A percentile compares a stretch with the other conserved stretches of the same genome.
Conservation (phyloP, 2,888 invertebrate species). For the Scaptodrosophila latifasciaeformis region DNA sequence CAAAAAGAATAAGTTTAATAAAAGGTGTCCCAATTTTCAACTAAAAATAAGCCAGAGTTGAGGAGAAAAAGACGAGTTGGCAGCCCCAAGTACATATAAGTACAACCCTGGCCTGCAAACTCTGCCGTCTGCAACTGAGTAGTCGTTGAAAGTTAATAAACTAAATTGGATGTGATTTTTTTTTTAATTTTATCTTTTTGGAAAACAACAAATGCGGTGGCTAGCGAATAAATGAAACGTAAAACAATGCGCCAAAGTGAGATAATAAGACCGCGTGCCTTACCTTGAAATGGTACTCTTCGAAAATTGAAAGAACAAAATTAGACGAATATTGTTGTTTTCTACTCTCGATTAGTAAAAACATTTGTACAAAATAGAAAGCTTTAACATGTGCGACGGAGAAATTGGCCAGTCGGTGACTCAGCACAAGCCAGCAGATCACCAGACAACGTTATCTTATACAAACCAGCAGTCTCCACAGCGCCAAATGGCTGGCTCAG, state of each 20-base stretch:
- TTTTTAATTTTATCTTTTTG: conserved; percentile 13
- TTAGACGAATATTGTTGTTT: too few relatives aligned
- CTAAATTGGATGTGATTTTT: conserved; percentile 45
- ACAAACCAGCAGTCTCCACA: background rate
- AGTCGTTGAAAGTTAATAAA: conserved; percentile 42
- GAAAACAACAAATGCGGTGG: conserved; percentile 39
- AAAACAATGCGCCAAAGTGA: conserved; percentile 42
- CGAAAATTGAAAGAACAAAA: conserved; percentile 13
- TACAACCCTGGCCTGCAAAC: too few relatives aligned
- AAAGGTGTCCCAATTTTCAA: too few relatives aligned
- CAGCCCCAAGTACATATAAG: too few relatives aligned
- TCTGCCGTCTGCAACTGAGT: conserved; percentile 19
- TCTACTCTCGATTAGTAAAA: too few relatives aligned
- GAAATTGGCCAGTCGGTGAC: conserved; percentile 48
- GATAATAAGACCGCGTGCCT: conserved; percentile 13
- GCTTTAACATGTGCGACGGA: conserved; percentile 58
- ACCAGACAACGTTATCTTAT: background rate
- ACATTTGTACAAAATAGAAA: conserved; percentile 42
- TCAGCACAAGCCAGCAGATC: background rate
- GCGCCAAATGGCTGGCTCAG: background rate
- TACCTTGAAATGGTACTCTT: conserved; percentile 35
- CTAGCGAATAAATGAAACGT: conserved; percentile 26
- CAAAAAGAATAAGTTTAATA: too few relatives aligned
- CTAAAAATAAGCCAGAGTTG: too few relatives aligned
- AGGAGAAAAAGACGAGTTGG: too few relatives aligned